A percentile compares a stretch with the other conserved stretches of the same genome.
Evolutionary conservation across 2,888 invertebrate genomes (phyloP).

Genomic region (Orchesella flavescens): DNA sequence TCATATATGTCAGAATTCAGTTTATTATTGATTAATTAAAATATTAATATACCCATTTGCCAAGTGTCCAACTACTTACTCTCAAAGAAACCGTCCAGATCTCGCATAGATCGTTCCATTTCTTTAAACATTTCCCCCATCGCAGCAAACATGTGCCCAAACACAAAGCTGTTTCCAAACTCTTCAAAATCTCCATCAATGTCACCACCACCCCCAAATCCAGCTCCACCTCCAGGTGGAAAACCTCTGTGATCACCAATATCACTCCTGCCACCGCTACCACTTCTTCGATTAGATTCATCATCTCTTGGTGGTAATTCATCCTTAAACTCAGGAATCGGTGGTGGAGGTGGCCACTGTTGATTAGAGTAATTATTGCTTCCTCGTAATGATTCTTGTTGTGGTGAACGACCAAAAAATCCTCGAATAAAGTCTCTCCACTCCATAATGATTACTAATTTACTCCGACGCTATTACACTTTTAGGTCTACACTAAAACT

Average conservation of each 20-base stretch:
- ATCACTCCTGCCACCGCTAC: not conserved
- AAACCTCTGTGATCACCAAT: not conserved
- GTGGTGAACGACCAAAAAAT: conserved; percentile 28
- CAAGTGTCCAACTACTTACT: conserved; percentile 19
- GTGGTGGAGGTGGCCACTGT: conserved; percentile 15
- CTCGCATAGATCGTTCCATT: conserved; percentile 48
- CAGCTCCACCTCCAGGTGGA: not conserved
- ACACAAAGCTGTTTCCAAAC: conserved; percentile 19
- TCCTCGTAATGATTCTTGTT: not conserved
- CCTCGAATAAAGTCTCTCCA: conserved; percentile 39
- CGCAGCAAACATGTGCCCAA: conserved; percentile 29
- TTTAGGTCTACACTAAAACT: not conserved
- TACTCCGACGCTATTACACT: no score
- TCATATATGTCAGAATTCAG: not conserved
- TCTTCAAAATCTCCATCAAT: not conserved
- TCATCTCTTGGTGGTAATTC: not conserved
- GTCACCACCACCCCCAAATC: not conserved
- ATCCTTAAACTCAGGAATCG: not conserved
- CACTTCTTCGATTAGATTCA: not conserved
- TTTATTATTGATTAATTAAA: not conserved
- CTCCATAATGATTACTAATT: conserved; percentile 17
- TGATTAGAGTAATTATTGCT: not conserved
- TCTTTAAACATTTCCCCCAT: conserved; percentile 50
- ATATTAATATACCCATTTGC: not conserved
- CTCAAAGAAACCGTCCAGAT: conserved; percentile 41